Percentiles rank a stretch among this genome's conserved stretches.
Conservation (phyloP, 2,113 vertebrate species). For the Bubalus kerabau region DNA sequence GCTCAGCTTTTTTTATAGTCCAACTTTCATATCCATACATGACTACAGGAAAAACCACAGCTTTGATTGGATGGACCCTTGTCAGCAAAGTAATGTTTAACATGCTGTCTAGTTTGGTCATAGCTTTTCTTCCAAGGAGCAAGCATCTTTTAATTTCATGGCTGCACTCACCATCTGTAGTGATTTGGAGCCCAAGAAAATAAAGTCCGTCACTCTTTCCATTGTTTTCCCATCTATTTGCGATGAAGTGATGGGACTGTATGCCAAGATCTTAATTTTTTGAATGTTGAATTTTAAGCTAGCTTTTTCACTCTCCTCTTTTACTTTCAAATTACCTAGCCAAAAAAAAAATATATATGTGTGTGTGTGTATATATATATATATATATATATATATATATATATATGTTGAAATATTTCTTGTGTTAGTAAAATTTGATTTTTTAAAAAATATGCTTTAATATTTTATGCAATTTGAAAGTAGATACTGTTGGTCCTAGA, state of each 20-base stretch:
- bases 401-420: neutral
- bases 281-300: neutral
- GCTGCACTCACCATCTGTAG: neutral
- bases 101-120: neutral
- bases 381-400: too few species aligned
- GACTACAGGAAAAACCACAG: neutral
- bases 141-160: neutral
- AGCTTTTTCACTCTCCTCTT: neutral
- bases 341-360: neutral
- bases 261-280: neutral
- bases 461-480: neutral
- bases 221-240: neutral
- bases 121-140: neutral
- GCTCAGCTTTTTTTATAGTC: neutral
- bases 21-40: neutral
- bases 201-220: neutral
- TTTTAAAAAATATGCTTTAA: neutral
- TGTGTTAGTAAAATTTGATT: slow-evolving; percentile 8
- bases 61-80: neutral
- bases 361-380: too few species aligned
- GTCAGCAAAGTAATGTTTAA: neutral
- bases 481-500: neutral
- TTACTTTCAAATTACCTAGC: neutral
- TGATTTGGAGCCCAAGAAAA: neutral
- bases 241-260: neutral